These are phyloP conservation scores for Hetaerina titia DNA, from an alignment of 2,888 invertebrate genomes.

Conservation along the genomic window DNA sequence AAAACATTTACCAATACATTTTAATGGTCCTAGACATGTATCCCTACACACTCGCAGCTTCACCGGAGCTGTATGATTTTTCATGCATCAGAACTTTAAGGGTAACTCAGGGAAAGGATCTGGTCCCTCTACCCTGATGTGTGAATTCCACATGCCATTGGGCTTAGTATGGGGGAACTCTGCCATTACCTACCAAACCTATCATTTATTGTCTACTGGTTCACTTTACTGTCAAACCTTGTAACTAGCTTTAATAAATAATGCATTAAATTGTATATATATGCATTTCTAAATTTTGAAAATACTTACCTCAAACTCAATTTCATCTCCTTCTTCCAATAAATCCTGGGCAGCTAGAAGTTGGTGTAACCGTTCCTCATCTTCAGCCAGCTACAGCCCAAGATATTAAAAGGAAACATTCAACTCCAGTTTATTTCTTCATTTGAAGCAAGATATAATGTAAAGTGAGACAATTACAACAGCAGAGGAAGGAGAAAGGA, in stretches of 20 bases:
- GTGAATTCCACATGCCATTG: neutral
- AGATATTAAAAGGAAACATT: neutral
- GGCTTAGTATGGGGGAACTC: too few relatives aligned
- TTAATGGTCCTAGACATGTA: too few relatives aligned
- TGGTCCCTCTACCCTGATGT: neutral
- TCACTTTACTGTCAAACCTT: neutral
- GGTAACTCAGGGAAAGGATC: too few relatives aligned
- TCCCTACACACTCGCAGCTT: too few relatives aligned
- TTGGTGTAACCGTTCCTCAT: constrained; percentile 91
- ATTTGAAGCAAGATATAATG: constrained; percentile 36
- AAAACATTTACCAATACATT: too few relatives aligned
- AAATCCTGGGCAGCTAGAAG: constrained; percentile 87
- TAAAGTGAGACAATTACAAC: neutral
- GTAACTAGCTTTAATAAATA: constrained; percentile 12
- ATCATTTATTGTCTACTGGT: too few relatives aligned
- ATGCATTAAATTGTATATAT: neutral
- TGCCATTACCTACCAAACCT: too few relatives aligned
- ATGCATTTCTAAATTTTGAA: constrained; percentile 58
- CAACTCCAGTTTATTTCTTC: constrained; percentile 31
- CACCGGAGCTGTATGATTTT: too few relatives aligned
- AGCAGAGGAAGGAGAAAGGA: neutral
- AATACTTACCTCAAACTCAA: constrained; percentile 80
- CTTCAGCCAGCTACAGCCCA: constrained; percentile 84
- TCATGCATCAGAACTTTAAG: too few relatives aligned
- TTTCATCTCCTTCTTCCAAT: constrained; percentile 86